These are phyloP conservation scores for Trichacis sp. DNA, from an alignment of 2,888 invertebrate species.

Conservation along the genomic window DNA sequence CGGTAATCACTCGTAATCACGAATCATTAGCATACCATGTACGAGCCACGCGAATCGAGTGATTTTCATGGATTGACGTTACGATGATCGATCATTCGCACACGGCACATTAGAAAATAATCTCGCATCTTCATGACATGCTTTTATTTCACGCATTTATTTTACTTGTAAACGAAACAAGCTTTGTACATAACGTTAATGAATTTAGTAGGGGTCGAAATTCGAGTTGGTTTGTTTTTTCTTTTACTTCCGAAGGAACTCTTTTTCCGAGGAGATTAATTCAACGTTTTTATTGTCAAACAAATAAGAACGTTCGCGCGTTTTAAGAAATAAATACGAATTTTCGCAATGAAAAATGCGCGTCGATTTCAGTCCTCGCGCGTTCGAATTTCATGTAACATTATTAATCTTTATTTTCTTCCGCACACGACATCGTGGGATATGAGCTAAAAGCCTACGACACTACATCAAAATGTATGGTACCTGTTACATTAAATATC, in stretches of 20 bases:
- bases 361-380: constrained; percentile 33
- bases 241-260: background rate
- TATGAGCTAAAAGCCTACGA: constrained; percentile 44
- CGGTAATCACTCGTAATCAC: constrained; percentile 41
- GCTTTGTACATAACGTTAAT: background rate
- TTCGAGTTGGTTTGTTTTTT: background rate
- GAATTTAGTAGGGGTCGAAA: background rate
- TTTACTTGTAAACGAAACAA: constrained; percentile 1
- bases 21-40: constrained; percentile 33
- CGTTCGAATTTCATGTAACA: constrained; percentile 9
- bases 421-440: constrained; percentile 33
- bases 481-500: constrained; percentile 44
- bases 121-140: constrained; percentile 27
- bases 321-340: too few species aligned
- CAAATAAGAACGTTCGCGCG: background rate
- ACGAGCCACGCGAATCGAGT: constrained; percentile 31
- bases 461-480: constrained; percentile 42
- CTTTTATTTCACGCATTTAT: constrained; percentile 24
- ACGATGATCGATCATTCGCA: constrained; percentile 21
- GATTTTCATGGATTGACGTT: constrained; percentile 39
- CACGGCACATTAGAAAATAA: constrained; percentile 40
- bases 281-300: background rate
- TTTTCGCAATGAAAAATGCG: constrained; percentile 29
- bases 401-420: constrained; percentile 11
- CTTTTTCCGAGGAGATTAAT: constrained; percentile 1